phyloP scores from a whole-genome alignment of 2,888 invertebrate genomes.

The Megalurothrips usitatus region DNA sequence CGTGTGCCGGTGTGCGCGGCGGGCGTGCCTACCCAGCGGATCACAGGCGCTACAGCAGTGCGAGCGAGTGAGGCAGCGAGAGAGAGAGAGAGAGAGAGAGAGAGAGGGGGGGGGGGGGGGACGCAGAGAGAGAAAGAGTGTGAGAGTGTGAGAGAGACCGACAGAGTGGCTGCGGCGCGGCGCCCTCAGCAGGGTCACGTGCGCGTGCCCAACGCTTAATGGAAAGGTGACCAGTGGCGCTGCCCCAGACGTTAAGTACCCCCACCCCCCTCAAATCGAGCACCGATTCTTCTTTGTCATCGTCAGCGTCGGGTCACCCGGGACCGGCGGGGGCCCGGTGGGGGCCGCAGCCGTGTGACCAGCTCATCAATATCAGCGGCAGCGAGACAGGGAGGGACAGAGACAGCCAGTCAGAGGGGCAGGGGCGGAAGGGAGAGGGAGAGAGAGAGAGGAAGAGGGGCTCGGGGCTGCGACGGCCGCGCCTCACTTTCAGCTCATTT shows the following conservation, averaged over 20 bases:
- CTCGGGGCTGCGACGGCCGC: neutral
- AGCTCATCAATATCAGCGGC: neutral
- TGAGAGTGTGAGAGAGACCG: neutral
- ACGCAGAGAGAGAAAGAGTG: neutral
- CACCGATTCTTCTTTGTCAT: constrained; percentile 1
- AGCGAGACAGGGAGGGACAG: neutral
- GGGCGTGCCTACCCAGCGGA: no score
- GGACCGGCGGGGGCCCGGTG: neutral
- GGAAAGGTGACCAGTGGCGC: neutral
- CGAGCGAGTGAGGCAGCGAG: no score
- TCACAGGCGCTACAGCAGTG: no score
- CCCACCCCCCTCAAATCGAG: constrained; percentile 30
- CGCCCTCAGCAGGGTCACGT: neutral
- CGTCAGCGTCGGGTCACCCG: neutral
- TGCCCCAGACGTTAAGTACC: constrained; percentile 27
- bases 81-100: neutral
- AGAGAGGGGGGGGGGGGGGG: constrained; percentile 5
- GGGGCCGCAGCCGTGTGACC: neutral
- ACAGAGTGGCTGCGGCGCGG: neutral
- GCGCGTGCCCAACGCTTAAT: neutral
- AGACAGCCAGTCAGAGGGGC: neutral
- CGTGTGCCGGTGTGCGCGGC: no score
- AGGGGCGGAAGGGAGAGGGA: neutral
- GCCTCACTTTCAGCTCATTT: neutral
- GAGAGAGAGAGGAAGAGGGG: neutral